Evolutionary conservation across 2,113 vertebrate species (phyloP).

Genomic region (Podarcis muralis): DNA sequence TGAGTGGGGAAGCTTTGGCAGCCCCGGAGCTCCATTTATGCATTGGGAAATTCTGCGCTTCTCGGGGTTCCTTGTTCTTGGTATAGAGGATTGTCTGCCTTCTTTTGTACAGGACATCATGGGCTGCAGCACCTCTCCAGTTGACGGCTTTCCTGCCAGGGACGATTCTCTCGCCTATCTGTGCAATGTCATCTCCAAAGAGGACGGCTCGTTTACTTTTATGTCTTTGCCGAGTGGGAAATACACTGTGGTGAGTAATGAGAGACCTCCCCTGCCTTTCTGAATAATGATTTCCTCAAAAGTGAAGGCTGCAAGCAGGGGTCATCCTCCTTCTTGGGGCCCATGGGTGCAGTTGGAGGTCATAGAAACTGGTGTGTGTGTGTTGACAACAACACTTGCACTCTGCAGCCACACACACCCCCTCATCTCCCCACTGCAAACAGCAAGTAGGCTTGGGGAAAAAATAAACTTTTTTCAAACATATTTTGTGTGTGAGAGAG

Average conservation of each 20-base stretch:
- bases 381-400: too few relatives aligned
- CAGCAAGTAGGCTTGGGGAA: too few relatives aligned
- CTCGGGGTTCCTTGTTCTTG: not conserved
- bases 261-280: not conserved
- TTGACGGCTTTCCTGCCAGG: conserved; percentile 83
- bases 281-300: not conserved
- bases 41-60: not conserved
- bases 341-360: too few relatives aligned
- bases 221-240: conserved; percentile 89
- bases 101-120: conserved; percentile 79
- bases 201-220: conserved; percentile 92
- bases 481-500: too few relatives aligned
- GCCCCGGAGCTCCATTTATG: too few relatives aligned
- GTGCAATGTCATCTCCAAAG: conserved; percentile 87
- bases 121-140: conserved; percentile 85
- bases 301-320: not conserved
- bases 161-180: conserved; percentile 85
- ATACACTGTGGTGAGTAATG: conserved; percentile 88
- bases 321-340: too few relatives aligned
- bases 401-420: too few relatives aligned
- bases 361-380: too few relatives aligned
- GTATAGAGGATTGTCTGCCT: not conserved
- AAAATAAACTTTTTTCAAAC: too few relatives aligned
- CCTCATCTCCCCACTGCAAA: too few relatives aligned
- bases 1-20: not conserved